Evolutionary conservation across 2,888 invertebrate genomes (phyloP), one percentile per base, ranked within the genome.

Genomic region (Fragum sueziense): DNA sequence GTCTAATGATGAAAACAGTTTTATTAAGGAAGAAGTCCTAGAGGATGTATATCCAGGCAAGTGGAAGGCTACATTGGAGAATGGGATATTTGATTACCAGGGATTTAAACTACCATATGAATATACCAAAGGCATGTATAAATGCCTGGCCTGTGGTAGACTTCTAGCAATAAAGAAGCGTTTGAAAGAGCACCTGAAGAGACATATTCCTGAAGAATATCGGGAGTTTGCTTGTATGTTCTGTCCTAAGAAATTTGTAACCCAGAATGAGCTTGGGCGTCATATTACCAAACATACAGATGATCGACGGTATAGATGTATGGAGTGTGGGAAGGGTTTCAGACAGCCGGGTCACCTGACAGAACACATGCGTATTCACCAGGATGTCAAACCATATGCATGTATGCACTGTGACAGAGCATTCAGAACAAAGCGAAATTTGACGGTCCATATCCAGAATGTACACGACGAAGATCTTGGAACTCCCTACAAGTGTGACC

Each of bases 281-380:
- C 84, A 84, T 52, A 20, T 52, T 1, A 62, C 70, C 27, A 71
- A 59, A n/a, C 84, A 84, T 33, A 79, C 80, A 0, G 74, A 70
- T 20, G 80, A 84, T 51, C 51, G 79, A 25, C 68, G 73, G 27
- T 74, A 70, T 47, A 69, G 54, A 29, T 84, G 84, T 59, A 70
- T 70, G 22, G 20, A 47, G 7, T 84, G 84, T 76, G 69, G 59
- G 0, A 84, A 84, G 67, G 69, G 47, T n/a, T 84, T 84, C 54
- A 69, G 71, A 22, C 84, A 84, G 62, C 61, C 76, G 37, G 84
- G 84, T 7, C 84, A 84, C 69, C 41, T 84, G 11, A 14, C 57
- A 0, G 74, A 77, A 27, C 84, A 84, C 54, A 14, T 41, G 7
- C 41, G 59, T 9, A 62, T 73, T 25, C 84, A 84, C 47, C 61